Conservation (phyloP, 2,113 vertebrate species). For the Elephas maximus region DNA sequence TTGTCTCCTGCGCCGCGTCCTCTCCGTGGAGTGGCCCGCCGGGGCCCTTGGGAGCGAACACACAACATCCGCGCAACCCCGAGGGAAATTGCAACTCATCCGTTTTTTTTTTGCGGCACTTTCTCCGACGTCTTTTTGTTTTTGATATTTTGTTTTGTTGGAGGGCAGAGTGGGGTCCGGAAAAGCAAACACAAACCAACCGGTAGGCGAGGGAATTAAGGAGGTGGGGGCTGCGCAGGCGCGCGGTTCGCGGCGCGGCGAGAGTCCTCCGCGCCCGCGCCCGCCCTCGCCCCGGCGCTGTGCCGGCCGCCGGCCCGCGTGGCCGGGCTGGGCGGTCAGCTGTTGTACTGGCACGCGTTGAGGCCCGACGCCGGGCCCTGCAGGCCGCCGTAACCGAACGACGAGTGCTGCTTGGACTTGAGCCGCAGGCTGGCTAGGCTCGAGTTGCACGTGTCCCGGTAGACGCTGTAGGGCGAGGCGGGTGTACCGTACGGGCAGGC, state of each 20-base stretch:
- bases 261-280: not conserved
- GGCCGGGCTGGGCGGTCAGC: slow-evolving; percentile 91
- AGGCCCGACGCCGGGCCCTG: slow-evolving; percentile 96
- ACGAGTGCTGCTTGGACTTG: slow-evolving; percentile 98
- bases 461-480: slow-evolving; percentile 97
- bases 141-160: slow-evolving; percentile 10
- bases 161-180: slow-evolving; percentile 74
- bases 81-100: slow-evolving; percentile 95
- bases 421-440: slow-evolving; percentile 98
- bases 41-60: slow-evolving; percentile 94
- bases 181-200: slow-evolving; percentile 79
- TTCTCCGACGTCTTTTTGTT: slow-evolving; percentile 70
- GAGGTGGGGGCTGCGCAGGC: slow-evolving; percentile 77
- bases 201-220: slow-evolving; percentile 49
- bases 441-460: slow-evolving; percentile 99
- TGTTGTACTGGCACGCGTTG: slow-evolving; percentile 99
- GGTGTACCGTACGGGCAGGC: slow-evolving; percentile 97
- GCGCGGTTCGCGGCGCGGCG: slow-evolving; percentile 80
- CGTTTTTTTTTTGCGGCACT: slow-evolving; percentile 88
- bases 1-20: not conserved
- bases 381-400: slow-evolving; percentile 97
- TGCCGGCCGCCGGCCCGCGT: slow-evolving; percentile 18
- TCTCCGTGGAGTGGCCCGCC: slow-evolving; percentile 87
- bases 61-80: slow-evolving; percentile 95
- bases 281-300: not conserved